Evolutionary conservation across 1,140 invertebrate species (phyloP).

Genomic region (Drosophila kohkoa): DNA sequence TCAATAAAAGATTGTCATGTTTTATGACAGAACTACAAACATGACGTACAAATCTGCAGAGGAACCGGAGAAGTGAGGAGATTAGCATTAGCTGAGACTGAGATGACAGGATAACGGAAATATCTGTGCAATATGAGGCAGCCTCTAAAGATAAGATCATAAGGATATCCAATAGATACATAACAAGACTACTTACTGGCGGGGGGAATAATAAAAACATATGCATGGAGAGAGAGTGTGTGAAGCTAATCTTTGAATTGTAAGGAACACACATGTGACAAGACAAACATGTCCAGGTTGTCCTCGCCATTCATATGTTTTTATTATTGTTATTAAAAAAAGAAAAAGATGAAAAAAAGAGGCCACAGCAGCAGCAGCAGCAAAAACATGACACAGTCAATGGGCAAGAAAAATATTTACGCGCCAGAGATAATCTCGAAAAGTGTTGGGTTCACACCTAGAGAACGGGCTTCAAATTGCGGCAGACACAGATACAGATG

Average conservation of each 20-base stretch:
- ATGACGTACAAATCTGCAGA: conserved; percentile 11
- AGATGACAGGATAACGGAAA: conserved; percentile 26
- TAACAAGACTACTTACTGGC: conserved; percentile 28
- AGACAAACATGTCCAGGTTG: conserved; percentile 37
- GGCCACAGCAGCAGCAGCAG: conserved; percentile 36
- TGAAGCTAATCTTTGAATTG: conserved; percentile 55
- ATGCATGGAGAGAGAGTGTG: too few species aligned
- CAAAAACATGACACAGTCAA: conserved; percentile 75
- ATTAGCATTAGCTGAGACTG: conserved; percentile 5
- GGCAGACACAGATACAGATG: conserved; percentile 34
- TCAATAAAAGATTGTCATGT: background rate
- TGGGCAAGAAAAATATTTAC: conserved; percentile 83
- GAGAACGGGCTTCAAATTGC: conserved; percentile 70
- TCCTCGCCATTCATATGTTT: conserved; percentile 67
- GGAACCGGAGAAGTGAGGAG: background rate
- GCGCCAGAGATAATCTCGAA: conserved; percentile 81
- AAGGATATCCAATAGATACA: conserved; percentile 35
- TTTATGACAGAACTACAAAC: conserved; percentile 6
- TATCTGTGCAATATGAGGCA: conserved; percentile 54
- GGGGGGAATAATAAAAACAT: background rate
- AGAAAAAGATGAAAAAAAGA: conserved; percentile 9
- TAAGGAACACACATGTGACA: conserved; percentile 44
- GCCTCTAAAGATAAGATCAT: conserved; percentile 71
- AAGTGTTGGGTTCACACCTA: conserved; percentile 70
- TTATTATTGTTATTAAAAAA: conserved; percentile 60